Base-by-base conservation (phyloP, 2,888 invertebrate species). In the Diarsia dahlii region DNA sequence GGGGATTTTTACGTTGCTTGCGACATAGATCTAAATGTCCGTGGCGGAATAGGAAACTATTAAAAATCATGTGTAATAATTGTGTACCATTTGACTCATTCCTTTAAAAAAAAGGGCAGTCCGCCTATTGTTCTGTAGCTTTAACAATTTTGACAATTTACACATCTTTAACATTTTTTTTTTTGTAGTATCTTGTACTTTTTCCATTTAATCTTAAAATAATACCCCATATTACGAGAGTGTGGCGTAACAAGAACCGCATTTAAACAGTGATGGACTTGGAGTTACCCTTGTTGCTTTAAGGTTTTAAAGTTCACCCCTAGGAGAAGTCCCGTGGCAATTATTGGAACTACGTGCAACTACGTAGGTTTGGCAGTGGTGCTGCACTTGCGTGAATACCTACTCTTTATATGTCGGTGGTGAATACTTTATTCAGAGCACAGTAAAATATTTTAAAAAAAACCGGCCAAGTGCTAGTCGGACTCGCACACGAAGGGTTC, bases 11-110 rank as follows among this genome's bases (percentile, higher is more conserved):
- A 0, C 28, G 34, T 4, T 28, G 1, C 56, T n/a, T 28, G n/a
- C 28, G 54, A 71, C 71, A 71, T 28, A 28, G 28, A n/a, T 39
- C 18, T 39, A 18, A 18, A 23, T 50, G 5, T 5, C 13, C 1
- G 48, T 50, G 71, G 50, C 5, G n/a, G 18, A 68, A 12, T 39
- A n/a, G 4, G 46, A 69, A 71, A 71, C 71, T 50, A 50, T 28
- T 58, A 15, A 15, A n/a, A n/a, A n/a, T n/a, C n/a, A n/a, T n/a
- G n/a, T n/a, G n/a, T n/a, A n/a, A n/a, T n/a, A n/a, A n/a, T n/a
- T n/a, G 28, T 45, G 46, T 28, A 20, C 13, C 28, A 45, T n/a
- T 70, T 65, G 20, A n/a, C 28, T 28, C 23, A 12, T 68, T 39
- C 23, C 23, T 20, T 20, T 8, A 39, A 39, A 39, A 39, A 39